Evolutionary conservation across 1,140 invertebrate genomes (phyloP), one percentile per base, ranked within the genome.

Genomic region (Neuroterus valhalla): DNA sequence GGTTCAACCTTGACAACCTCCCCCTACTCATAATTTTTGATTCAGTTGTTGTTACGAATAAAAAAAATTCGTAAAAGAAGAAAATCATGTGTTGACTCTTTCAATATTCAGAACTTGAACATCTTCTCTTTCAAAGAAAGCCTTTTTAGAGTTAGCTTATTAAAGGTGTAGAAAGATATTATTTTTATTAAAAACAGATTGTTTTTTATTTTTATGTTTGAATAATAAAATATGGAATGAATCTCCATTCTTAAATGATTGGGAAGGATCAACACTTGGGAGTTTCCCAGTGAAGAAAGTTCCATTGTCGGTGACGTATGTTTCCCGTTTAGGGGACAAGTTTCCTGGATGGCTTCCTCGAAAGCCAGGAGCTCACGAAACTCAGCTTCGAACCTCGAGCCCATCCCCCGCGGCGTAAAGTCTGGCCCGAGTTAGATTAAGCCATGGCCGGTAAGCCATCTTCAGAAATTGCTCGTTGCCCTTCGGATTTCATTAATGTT

Each of bases 401-500:
- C 55, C 68, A 79, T 79, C 75, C 78, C 85, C 82, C 78, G 82
- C 78, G 84, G 82, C 85, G 81, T 79, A 84, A 88, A 88, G 86
- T 87, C 84, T 85, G 81, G 70, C 76, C 81, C 68, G 87, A 88
- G 86, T 89, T 88, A 87, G 86, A 87, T 89, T 88, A 87, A 87
- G 84, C 83, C 83, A 76, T 85, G 87, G 82, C 84, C 86, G 86
- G 85, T 87, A 87, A 88, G 85, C 85, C 84, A 87, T 82, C 85
- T 88, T 86, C 84, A 86, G 86, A 86, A 87, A 89, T 88, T 87
- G 85, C 85, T 85, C 84, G 82, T 85, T 85, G 80, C 81, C 82
- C 85, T 88, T 88, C 86, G 84, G 86, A 89, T 88, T 88, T 88
- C 86, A 89, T 89, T 88, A 88, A 83, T 81, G 87, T 86, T 85